Conservation (phyloP, 2,888 invertebrate genomes). For the Hipparchia semele region DNA sequence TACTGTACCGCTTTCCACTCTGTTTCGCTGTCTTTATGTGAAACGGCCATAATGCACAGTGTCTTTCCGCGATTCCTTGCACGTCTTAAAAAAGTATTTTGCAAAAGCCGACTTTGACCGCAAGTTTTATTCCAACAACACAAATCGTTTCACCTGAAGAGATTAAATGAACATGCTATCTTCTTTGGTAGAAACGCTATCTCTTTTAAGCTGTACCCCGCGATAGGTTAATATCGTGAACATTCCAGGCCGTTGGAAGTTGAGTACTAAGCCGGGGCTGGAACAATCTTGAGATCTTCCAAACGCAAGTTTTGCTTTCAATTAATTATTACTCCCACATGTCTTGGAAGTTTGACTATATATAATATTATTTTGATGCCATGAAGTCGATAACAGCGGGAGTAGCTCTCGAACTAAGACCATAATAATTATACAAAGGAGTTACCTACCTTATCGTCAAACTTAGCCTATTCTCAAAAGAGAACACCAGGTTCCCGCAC, state of each 20-base stretch:
- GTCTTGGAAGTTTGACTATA: slow-evolving; percentile 34
- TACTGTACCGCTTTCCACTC: too few species aligned
- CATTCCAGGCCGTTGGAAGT: slow-evolving; percentile 67
- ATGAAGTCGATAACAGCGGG: slow-evolving; percentile 1
- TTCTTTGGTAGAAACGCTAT: not conserved
- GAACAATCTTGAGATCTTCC: slow-evolving; percentile 67
- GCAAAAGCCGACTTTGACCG: too few species aligned
- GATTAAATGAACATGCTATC: not conserved
- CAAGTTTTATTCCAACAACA: too few species aligned
- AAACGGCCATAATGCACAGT: too few species aligned
- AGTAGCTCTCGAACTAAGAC: not conserved
- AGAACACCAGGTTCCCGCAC: too few species aligned
- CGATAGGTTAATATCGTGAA: slow-evolving; percentile 59
- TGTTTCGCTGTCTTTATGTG: too few species aligned
- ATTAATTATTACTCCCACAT: slow-evolving; percentile 51
- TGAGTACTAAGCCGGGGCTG: slow-evolving; percentile 52
- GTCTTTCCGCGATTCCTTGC: too few species aligned
- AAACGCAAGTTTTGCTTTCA: slow-evolving; percentile 58
- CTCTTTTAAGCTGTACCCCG: not conserved
- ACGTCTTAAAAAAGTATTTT: too few species aligned
- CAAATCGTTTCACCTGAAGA: not conserved
- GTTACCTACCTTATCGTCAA: not conserved
- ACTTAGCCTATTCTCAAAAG: not conserved
- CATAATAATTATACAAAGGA: not conserved
- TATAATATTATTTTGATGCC: not conserved